Base-by-base conservation (phyloP, 2,113 vertebrate species). In the Miniopterus natalensis region DNA sequence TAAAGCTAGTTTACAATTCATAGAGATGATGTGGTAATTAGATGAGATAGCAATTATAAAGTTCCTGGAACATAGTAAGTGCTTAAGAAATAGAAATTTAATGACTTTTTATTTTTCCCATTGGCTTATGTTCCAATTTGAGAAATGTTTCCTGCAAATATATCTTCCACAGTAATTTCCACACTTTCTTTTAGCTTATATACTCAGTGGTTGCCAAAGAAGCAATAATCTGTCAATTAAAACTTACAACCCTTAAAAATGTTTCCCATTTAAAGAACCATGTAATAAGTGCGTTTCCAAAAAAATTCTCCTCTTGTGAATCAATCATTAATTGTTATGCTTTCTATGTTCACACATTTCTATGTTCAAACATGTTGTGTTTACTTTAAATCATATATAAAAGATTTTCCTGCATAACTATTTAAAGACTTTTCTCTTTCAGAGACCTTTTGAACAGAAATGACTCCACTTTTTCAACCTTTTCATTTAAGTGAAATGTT, bases 401-500 rank as follows among this genome's bases (percentile, higher is more conserved):
- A 93, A 73, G 17, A 49, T 95, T 94, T 75, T 84, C 65, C 75
- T 90, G 31, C 18, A 81, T 71, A 95, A 90, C 10, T 40, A 91
- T 92, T 94, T 95, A 90, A 4, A 93, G n/a, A 94, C 29, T 78
- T 73, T 86, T 87, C 53, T 63, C 51, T 92, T 95, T 90, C 47
- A 63, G 55, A 84, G 83, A 95, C 15, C 23, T 84, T 96, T 90
- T 78, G 31, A 93, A 85, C 51, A 92, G 42, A 96, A 96, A 96
- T 36, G 31, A 70, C 68, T 92, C 71, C 75, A 88, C 92, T 95
- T 96, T 70, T 84, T 96, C 90, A 95, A 93, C 31, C 65, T 36
- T 95, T 27, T 95, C 36, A 63, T 79, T 94, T 97, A 95, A 95
- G 49, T 65, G 40, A 96, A 96, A 95, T 92, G n/a, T 90, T 92